phyloP scores from a whole-genome alignment of 2,113 vertebrate genomes.

The Pachyramphus minor region DNA sequence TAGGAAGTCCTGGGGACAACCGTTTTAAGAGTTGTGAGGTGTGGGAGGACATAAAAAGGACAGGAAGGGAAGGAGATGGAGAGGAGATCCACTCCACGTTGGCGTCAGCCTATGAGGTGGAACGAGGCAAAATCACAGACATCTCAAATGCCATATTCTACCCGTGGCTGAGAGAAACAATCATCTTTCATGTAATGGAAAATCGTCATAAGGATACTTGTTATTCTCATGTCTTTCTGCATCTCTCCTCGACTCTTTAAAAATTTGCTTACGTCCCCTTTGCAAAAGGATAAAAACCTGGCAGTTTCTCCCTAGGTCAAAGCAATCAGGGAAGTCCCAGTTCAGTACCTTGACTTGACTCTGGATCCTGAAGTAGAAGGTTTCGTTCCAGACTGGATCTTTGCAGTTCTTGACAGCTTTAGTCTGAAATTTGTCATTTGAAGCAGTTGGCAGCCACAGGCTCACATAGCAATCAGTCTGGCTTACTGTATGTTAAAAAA shows the following conservation, averaged over 20 bases:
- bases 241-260: background rate
- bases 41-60: background rate
- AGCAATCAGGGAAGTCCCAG: background rate
- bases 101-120: background rate
- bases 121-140: background rate
- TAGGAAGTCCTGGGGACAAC: background rate
- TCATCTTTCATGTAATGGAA: background rate
- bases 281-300: background rate
- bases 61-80: background rate
- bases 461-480: conserved; percentile 81
- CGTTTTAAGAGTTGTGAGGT: background rate
- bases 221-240: background rate
- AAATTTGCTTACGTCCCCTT: background rate
- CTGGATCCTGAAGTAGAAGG: conserved; percentile 80
- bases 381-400: conserved; percentile 85
- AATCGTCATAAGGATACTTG: background rate
- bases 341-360: conserved; percentile 79
- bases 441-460: conserved; percentile 81
- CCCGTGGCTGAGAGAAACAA: background rate
- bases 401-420: conserved; percentile 72
- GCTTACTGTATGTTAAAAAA: conserved; percentile 62
- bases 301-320: background rate
- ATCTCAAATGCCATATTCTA: background rate
- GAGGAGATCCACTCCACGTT: background rate
- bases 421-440: conserved; percentile 66